Conservation (phyloP, 2,113 vertebrate genomes). For the Cebus imitator region DNA sequence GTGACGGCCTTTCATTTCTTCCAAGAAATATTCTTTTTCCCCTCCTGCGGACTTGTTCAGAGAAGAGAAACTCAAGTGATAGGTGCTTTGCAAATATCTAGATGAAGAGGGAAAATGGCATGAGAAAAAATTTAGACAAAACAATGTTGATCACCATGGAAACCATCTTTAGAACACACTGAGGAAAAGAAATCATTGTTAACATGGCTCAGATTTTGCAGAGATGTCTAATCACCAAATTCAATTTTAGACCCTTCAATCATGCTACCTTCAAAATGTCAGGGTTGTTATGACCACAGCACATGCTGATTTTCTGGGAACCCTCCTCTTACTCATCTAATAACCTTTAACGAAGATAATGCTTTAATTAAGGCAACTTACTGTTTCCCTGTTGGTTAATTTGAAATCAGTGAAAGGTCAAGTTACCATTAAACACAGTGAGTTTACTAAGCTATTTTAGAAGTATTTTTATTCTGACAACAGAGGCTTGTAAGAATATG, state of each 20-base stretch:
- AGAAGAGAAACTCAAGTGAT: slow-evolving; percentile 68
- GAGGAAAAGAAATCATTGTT: slow-evolving; percentile 40
- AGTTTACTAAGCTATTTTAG: slow-evolving; percentile 50
- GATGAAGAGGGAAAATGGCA: background rate
- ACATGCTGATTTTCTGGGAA: background rate
- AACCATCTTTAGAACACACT: slow-evolving; percentile 64
- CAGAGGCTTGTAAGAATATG: slow-evolving; percentile 38
- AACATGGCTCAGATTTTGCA: slow-evolving; percentile 44
- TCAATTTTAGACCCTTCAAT: background rate
- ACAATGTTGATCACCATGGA: slow-evolving; percentile 70
- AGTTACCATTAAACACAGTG: slow-evolving; percentile 47
- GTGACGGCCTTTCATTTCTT: slow-evolving; percentile 56
- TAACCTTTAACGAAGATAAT: slow-evolving; percentile 48
- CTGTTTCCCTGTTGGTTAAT: slow-evolving; percentile 38
- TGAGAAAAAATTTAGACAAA: slow-evolving; percentile 60
- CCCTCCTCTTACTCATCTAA: background rate
- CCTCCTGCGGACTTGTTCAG: slow-evolving; percentile 63
- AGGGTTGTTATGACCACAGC: background rate
- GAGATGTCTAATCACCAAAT: slow-evolving; percentile 43
- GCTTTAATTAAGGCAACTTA: slow-evolving; percentile 59
- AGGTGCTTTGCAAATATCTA: slow-evolving; percentile 61
- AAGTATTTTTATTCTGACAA: slow-evolving; percentile 55
- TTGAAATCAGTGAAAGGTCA: slow-evolving; percentile 73
- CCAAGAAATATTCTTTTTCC: slow-evolving; percentile 52
- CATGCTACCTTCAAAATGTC: background rate